Evolutionary conservation across 2,888 invertebrate species (phyloP), one percentile per base, ranked within the genome.

Genomic region (Melinaea marsaeus): DNA sequence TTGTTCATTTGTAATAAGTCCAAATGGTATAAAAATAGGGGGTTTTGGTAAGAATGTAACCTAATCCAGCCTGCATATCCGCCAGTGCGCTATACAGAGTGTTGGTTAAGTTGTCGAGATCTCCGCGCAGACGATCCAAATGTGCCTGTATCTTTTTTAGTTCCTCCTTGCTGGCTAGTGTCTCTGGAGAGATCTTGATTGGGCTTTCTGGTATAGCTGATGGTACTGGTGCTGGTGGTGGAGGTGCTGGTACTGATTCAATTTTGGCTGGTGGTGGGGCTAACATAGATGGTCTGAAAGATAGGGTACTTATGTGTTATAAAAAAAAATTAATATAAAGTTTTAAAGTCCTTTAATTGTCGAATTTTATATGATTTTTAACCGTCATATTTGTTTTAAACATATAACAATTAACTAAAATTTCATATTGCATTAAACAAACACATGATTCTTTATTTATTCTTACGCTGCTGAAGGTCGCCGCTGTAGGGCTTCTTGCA

Each of bases 41-140:
- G 11, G 2, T 2, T 51, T 51, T 32, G 32, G 51, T 9, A 7
- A 7, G 22, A 13, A 51, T 51, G 2, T 32, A 51, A 75, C 75
- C 74, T 47, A 71, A 54, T 51, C 67, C 72, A 48, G 68, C 66
- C 13, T 74, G 69, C 47, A 77, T 63, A 3, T 76, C 75, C 42
- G 73, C 71, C 64, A 80, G 69, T n/a, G 78, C 72, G 2, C 67
- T 69, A 55, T 75, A 72, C 61, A 79, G 77, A 0, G 74, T 71
- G 33, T 73, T 71, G 0, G 77, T 71, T n/a, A 84, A 71, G n/a
- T 75, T 73, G 42, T 83, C 79, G 1, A 83, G 69, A 46, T 83
- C 81, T 2, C 56, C 63, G 32, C 76, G 75, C 33, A 83, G 65
- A 3, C 65, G 71, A 2, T 75, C 66, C n/a, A 83, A 55, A 6